A percentile compares a stretch with the other conserved stretches of the same genome.
Conservation (phyloP, 2,797 vertebrate genomes). For the Sebastes wilsoni region DNA sequence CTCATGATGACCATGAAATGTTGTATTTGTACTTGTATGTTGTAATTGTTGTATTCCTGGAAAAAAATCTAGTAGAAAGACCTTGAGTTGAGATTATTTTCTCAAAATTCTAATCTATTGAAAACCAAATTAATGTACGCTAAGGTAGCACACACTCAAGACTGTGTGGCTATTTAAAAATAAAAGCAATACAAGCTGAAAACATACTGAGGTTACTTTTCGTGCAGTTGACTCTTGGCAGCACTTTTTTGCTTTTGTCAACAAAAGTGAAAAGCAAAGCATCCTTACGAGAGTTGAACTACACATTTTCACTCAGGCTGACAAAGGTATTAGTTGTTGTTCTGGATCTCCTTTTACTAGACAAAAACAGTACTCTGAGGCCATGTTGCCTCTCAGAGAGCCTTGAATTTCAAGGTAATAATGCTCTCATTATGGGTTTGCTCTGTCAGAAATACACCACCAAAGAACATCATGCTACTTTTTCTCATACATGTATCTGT, state of each 20-base stretch:
- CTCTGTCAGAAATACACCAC: neutral
- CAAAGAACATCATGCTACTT: slow-evolving; percentile 3
- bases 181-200: neutral
- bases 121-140: neutral
- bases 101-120: neutral
- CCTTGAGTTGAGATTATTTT: neutral
- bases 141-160: neutral
- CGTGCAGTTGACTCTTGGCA: neutral
- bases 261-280: neutral
- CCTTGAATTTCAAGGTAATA: neutral
- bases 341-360: neutral
- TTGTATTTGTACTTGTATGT: neutral
- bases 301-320: neutral
- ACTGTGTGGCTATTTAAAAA: neutral
- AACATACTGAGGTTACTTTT: neutral
- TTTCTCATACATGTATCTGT: neutral
- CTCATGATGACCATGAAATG: neutral
- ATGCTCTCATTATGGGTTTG: neutral
- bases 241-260: neutral
- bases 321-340: neutral
- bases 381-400: neutral
- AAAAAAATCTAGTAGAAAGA: neutral
- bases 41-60: no score
- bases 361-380: neutral
- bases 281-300: neutral